phyloP scores from a whole-genome alignment of 2,888 invertebrate species.

The Palloptera scutellata region DNA sequence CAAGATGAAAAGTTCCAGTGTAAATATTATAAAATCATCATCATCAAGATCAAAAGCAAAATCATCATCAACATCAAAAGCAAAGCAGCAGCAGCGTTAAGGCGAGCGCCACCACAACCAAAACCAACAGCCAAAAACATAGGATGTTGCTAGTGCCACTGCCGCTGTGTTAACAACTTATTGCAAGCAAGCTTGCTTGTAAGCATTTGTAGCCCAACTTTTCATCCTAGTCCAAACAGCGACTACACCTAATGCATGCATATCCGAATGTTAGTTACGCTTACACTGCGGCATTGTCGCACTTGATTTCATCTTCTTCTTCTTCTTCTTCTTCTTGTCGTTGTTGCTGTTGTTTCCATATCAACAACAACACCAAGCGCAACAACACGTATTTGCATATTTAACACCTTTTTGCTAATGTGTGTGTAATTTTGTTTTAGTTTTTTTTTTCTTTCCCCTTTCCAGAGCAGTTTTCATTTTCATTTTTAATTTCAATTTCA shows the following conservation, averaged over 20 bases:
- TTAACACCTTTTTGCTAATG: neutral
- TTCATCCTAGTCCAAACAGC: too few relatives aligned
- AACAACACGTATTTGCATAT: constrained; percentile 3
- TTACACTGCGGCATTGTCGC: too few relatives aligned
- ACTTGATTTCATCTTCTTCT: neutral
- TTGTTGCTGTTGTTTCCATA: neutral
- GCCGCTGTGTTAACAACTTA: too few relatives aligned
- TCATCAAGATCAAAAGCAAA: neutral
- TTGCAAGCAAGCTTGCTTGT: too few relatives aligned
- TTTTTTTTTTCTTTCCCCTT: neutral
- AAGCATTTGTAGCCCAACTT: too few relatives aligned
- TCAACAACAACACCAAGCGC: constrained; percentile 8
- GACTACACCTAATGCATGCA: too few relatives aligned
- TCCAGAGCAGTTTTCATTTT: neutral
- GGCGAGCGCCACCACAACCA: too few relatives aligned
- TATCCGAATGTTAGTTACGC: too few relatives aligned
- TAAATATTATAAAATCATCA: constrained; percentile 15
- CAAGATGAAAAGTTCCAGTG: constrained; percentile 7
- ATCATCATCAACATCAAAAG: too few relatives aligned
- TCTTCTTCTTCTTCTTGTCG: neutral
- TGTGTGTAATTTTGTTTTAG: neutral
- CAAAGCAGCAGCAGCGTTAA: too few relatives aligned
- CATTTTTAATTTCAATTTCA: constrained; percentile 1
- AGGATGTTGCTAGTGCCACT: too few relatives aligned
- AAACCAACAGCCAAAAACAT: too few relatives aligned